phyloP scores from a whole-genome alignment of 2,113 vertebrate species.

The Paralichthys olivaceus region DNA sequence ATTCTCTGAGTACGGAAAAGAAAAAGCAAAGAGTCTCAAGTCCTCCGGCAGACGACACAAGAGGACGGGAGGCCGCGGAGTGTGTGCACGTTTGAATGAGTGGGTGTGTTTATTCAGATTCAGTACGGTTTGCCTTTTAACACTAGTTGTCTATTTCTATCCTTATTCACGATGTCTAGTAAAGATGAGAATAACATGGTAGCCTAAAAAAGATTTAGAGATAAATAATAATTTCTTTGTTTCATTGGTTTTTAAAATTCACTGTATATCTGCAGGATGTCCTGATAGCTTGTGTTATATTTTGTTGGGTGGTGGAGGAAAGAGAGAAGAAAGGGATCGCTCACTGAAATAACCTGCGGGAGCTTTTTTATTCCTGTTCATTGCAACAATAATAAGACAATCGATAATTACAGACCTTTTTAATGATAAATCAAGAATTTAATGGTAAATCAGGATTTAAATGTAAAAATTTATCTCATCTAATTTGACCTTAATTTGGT shows the following conservation, averaged over 20 bases:
- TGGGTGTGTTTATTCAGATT: conserved; percentile 81
- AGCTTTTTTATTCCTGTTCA: conserved; percentile 34
- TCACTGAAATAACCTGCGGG: conserved; percentile 72
- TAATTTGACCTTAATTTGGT: neutral
- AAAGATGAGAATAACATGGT: conserved; percentile 90
- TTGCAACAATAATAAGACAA: neutral
- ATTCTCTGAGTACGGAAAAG: no score
- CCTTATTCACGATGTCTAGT: conserved; percentile 94
- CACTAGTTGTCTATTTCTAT: conserved; percentile 95
- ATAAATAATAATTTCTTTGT: conserved; percentile 84
- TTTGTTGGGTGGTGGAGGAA: conserved; percentile 45
- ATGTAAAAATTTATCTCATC: neutral
- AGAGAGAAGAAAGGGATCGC: conserved; percentile 32
- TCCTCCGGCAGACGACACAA: conserved; percentile 64
- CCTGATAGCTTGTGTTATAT: conserved; percentile 65
- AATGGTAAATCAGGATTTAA: neutral
- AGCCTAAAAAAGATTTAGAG: conserved; percentile 86
- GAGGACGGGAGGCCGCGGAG: conserved; percentile 42
- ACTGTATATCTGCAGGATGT: conserved; percentile 86
- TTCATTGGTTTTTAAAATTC: conserved; percentile 87
- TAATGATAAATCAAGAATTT: neutral
- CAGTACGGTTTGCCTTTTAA: conserved; percentile 97
- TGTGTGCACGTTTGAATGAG: conserved; percentile 31
- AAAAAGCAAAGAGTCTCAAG: conserved; percentile 66
- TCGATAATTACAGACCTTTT: neutral